Conservation (phyloP, 2,797 vertebrate species). For the Aplochiton taeniatus region DNA sequence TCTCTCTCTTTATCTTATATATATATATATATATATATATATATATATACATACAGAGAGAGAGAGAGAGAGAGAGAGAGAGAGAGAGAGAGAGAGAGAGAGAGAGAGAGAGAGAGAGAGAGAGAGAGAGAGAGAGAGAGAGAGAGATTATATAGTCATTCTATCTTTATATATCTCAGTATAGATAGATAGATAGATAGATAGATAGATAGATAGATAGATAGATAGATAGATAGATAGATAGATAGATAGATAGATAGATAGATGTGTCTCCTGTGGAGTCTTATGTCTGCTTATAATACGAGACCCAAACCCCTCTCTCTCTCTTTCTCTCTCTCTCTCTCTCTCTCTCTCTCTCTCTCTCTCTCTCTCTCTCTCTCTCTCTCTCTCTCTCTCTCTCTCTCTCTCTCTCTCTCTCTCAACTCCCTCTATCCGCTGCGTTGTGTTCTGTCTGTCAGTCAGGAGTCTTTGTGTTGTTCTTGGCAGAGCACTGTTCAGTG, state of each 20-base stretch:
- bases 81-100: background rate
- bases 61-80: background rate
- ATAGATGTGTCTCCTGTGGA: no score
- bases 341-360: conserved; percentile 38
- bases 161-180: background rate
- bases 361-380: conserved; percentile 2
- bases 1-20: conserved; percentile 40
- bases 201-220: background rate
- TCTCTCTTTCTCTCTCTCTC: conserved; percentile 15
- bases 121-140: background rate
- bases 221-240: background rate
- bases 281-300: no score
- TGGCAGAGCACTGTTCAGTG: conserved; percentile 91
- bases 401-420: conserved; percentile 39
- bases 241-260: background rate
- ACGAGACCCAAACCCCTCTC: background rate
- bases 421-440: background rate
- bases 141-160: background rate
- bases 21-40: no score
- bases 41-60: background rate
- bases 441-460: conserved; percentile 71
- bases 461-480: conserved; percentile 83
- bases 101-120: no score
- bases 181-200: background rate
- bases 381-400: conserved; percentile 21